A percentile compares a stretch with the other conserved stretches of the same genome.
Evolutionary conservation across 2,113 vertebrate species (phyloP).

Genomic region (Actenoides hombroni): DNA sequence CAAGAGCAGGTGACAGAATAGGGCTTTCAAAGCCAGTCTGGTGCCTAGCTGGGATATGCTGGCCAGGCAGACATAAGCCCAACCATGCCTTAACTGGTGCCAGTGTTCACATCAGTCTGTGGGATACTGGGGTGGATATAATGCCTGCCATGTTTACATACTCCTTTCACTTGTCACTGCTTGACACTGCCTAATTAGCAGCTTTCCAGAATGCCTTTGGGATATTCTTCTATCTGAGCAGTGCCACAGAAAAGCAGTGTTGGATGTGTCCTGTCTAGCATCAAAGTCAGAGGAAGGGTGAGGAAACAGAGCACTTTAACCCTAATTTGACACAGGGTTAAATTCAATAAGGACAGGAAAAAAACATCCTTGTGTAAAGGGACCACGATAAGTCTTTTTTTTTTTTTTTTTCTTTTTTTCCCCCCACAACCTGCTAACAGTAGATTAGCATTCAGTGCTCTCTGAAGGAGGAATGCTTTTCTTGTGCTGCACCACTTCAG

Average conservation of each 20-base stretch:
- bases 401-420: background rate
- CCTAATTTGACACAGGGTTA: background rate
- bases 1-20: background rate
- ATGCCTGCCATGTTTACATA: background rate
- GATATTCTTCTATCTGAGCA: background rate
- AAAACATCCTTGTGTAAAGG: background rate
- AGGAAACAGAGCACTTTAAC: slow-evolving; percentile 1
- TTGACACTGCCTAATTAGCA: background rate
- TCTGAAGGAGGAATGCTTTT: background rate
- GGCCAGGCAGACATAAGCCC: background rate
- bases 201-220: background rate
- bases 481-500: slow-evolving; percentile 22
- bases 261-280: background rate
- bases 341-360: background rate
- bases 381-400: background rate
- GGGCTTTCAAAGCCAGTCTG: background rate
- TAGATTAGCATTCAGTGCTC: slow-evolving; percentile 19
- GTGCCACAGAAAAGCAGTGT: background rate
- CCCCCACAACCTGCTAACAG: background rate
- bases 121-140: background rate
- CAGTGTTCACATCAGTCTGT: background rate
- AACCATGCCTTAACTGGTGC: background rate
- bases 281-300: background rate
- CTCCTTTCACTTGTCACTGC: background rate
- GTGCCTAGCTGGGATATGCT: background rate